Percentiles rank a stretch among this genome's conserved stretches.
Evolutionary conservation across 2,888 invertebrate species (phyloP).

Genomic region (Leistus spinibarbis): DNA sequence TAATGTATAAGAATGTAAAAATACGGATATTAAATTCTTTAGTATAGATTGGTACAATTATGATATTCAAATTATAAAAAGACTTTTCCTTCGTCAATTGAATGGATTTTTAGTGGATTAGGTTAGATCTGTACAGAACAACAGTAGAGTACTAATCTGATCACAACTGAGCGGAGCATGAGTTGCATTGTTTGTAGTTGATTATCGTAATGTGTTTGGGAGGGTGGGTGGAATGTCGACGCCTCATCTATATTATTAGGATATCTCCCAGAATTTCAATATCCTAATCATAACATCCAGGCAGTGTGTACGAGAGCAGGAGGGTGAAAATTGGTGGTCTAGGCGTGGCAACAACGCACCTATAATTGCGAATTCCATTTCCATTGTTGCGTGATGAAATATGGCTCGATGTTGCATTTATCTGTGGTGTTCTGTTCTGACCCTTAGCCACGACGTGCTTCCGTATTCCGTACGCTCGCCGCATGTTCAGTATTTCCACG

Average conservation of each 20-base stretch:
- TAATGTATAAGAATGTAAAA: no score
- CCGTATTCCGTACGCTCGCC: background rate
- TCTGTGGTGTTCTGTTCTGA: background rate
- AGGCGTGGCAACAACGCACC: conserved; percentile 8
- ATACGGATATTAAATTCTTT: no score
- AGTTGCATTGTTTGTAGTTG: background rate
- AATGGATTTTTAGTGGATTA: no score
- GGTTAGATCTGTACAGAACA: no score
- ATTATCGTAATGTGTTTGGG: background rate
- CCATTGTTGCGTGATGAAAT: conserved; percentile 8
- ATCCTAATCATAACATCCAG: conserved; percentile 9
- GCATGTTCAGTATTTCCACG: background rate
- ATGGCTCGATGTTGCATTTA: conserved; percentile 3
- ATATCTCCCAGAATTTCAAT: conserved; percentile 8
- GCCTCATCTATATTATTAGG: conserved; percentile 1
- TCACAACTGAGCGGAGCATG: background rate
- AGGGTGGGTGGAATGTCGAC: background rate
- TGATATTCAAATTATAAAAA: no score
- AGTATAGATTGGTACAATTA: no score
- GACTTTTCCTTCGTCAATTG: no score
- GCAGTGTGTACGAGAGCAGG: background rate
- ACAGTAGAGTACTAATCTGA: background rate
- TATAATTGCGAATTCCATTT: conserved; percentile 13
- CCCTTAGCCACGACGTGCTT: background rate
- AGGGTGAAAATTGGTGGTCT: background rate